Base-by-base conservation (phyloP, 2,797 vertebrate genomes). In the Schizothorax lantsangensis region DNA sequence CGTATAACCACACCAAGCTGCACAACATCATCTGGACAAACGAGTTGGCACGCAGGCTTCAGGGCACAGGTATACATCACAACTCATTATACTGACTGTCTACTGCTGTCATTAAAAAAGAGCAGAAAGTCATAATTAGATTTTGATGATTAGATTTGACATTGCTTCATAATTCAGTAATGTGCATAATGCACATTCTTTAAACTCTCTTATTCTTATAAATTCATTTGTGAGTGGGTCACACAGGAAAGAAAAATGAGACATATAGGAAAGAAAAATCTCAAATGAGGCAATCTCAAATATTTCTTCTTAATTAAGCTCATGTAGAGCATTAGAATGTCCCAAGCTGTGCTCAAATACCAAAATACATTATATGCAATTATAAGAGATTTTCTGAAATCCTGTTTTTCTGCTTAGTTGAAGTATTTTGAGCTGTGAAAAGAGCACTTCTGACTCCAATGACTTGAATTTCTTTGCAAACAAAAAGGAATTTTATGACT, bases 1-100 rank as follows among this genome's bases (percentile, higher is more conserved):
- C 88, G 77, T 98, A 98, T 90, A 90, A 86, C 91, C 93, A 96
- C 95, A 96, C 96, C 0, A 98, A 98, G 91, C 94, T 99, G 43
- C 96, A 97, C 93, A 97, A 96, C 9, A 0, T 97, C 81, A 94
- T 97, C 88, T 97, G 97, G 89, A 97, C 95, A 6, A 90, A 88
- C 0, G 96, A 98, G 92, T 89, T 98, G 47, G 96, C 97, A 0
- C 92, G 88, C 68, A 94, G 94, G 79, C 95, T 98, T 57, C 89
- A 92, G 14, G 95, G 95, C 26, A 96, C 96, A 89, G 97, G 98
- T 97, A 90, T 14, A 47, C 12, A 77, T 10, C 3, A 2, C 5
- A 38, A 14, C 40, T 40, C 9, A 21, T 36, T 15, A n/a, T 11
- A 73, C 0, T 68, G n/a, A 73, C 14, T 43, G 14, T 21, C 59